A percentile compares a stretch with the other conserved stretches of the same genome.
phyloP scores from a whole-genome alignment of 2,797 vertebrate species.

The Sternarchorhynchus goeldii region DNA sequence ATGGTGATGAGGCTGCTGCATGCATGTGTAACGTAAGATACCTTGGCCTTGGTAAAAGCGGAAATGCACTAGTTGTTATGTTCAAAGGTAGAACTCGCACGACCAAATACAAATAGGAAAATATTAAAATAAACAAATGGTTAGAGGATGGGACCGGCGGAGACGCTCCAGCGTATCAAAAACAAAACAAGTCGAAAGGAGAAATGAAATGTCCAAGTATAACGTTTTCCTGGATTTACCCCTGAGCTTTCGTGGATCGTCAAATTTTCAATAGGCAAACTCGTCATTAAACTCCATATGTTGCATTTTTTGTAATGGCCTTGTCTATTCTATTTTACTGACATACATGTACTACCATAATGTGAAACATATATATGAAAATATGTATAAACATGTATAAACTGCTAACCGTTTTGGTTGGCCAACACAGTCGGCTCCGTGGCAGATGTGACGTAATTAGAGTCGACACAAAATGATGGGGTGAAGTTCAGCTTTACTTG shows the following conservation, averaged over 20 bases:
- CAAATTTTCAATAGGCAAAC: neutral
- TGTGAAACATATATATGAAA: neutral
- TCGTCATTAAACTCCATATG: neutral
- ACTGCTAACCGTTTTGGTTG: slow-evolving; percentile 7
- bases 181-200: slow-evolving; percentile 43
- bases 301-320: no score
- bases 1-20: no score
- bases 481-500: neutral
- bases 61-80: neutral
- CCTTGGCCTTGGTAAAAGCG: slow-evolving; percentile 1
- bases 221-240: slow-evolving; percentile 28
- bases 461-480: neutral
- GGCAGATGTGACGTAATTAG: slow-evolving; percentile 48
- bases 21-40: neutral
- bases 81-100: neutral
- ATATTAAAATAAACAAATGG: neutral
- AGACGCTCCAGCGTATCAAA: slow-evolving; percentile 3
- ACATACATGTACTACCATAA: neutral
- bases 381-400: neutral
- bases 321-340: no score
- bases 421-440: slow-evolving; percentile 48
- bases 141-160: neutral
- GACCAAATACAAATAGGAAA: neutral
- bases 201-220: neutral
- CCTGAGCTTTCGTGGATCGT: no score